A percentile compares a stretch with the other conserved stretches of the same genome.
Evolutionary conservation across 2,113 vertebrate species (phyloP).

Genomic region (Upupa epops): DNA sequence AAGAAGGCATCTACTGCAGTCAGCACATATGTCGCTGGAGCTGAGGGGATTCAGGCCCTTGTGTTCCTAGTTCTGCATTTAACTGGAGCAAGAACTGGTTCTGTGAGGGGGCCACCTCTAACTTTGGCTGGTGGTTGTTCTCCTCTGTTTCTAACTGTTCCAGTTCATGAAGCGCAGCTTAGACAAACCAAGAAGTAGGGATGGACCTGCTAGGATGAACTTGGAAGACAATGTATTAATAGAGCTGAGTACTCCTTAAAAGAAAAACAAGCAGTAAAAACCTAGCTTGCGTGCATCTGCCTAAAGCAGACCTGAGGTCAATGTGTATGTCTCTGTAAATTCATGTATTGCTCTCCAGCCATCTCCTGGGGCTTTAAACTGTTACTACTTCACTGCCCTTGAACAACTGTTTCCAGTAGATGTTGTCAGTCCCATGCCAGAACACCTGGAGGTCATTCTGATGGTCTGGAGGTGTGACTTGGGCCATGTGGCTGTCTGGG

Average conservation of each 20-base stretch:
- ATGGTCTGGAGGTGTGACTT: neutral
- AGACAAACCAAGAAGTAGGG: neutral
- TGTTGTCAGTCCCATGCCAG: rapidly evolving
- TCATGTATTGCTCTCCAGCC: rapidly evolving
- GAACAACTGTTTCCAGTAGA: rapidly evolving
- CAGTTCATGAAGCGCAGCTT: neutral
- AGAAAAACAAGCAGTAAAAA: neutral
- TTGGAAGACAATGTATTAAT: neutral
- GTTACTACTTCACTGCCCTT: neutral
- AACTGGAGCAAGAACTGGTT: neutral
- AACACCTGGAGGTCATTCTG: neutral
- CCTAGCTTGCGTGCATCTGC: neutral
- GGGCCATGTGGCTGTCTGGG: rapidly evolving
- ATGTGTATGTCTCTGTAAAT: rapidly evolving
- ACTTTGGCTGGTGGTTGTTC: neutral
- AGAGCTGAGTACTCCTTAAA: neutral
- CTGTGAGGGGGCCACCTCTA: neutral
- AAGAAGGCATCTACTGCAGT: neutral
- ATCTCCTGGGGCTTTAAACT: neutral
- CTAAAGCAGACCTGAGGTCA: neutral
- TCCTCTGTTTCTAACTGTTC: neutral
- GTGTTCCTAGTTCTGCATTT: neutral
- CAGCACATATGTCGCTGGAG: rapidly evolving
- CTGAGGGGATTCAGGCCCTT: neutral
- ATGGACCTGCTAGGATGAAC: neutral